Percentiles rank a stretch among this genome's conserved stretches.
phyloP scores from a whole-genome alignment of 2,113 vertebrate genomes.

The Syngnathoides biaculeatus region DNA sequence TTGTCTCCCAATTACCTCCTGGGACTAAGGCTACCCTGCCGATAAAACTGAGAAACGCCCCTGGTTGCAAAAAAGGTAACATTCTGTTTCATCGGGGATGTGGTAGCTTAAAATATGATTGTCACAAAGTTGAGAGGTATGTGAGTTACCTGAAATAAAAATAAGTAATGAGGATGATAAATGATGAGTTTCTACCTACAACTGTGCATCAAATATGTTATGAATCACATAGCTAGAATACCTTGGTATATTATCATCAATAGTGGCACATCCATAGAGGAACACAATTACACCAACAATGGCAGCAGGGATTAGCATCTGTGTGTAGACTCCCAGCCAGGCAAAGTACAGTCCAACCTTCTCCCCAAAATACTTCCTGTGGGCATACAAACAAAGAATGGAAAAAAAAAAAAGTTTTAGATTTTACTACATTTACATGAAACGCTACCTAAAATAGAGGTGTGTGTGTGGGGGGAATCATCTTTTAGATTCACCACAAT shows the following conservation, averaged over 20 bases:
- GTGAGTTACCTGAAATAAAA: too few relatives aligned
- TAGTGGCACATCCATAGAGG: slow-evolving; percentile 90
- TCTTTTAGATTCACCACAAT: too few relatives aligned
- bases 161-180: too few relatives aligned
- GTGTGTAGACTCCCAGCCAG: slow-evolving; percentile 97
- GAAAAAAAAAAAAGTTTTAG: not conserved
- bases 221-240: slow-evolving; percentile 43
- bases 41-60: too few relatives aligned
- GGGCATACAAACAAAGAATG: not conserved
- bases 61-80: too few relatives aligned
- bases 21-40: too few relatives aligned
- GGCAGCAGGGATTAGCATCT: slow-evolving; percentile 95
- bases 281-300: slow-evolving; percentile 92
- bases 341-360: slow-evolving; percentile 97
- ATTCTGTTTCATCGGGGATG: too few relatives aligned
- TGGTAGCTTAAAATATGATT: too few relatives aligned
- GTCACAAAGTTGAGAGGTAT: too few relatives aligned
- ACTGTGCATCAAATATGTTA: not conserved
- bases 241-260: slow-evolving; percentile 94
- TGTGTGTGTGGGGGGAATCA: too few relatives aligned
- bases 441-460: too few relatives aligned
- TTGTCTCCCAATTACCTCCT: too few relatives aligned
- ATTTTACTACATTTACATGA: not conserved
- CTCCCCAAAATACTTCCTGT: slow-evolving; percentile 97
- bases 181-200: not conserved